These are phyloP conservation scores for Nomada ruficornis DNA, from an alignment of 2,888 invertebrate species.

Conservation along the genomic window DNA sequence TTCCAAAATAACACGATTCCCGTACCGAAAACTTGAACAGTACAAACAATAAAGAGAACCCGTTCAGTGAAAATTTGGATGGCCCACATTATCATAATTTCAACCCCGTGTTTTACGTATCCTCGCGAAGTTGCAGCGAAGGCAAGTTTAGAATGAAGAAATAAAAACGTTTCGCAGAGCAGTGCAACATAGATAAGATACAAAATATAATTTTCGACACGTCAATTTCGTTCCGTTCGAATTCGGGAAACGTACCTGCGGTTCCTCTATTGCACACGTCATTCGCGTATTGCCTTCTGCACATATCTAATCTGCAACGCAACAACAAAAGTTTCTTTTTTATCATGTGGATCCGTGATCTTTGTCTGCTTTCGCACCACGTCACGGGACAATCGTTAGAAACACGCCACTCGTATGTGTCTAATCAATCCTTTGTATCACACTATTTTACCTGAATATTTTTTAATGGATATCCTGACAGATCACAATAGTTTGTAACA, in stretches of 20 bases:
- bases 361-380: slow-evolving; percentile 52
- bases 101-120: background rate
- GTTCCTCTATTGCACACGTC: slow-evolving; percentile 99
- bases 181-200: slow-evolving; percentile 54
- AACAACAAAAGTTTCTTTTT: slow-evolving; percentile 86
- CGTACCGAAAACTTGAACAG: slow-evolving; percentile 5
- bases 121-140: slow-evolving; percentile 7
- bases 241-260: slow-evolving; percentile 91
- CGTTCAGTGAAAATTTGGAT: background rate
- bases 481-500: background rate
- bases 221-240: slow-evolving; percentile 44
- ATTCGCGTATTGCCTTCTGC: slow-evolving; percentile 97
- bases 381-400: slow-evolving; percentile 73
- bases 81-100: background rate
- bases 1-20: background rate
- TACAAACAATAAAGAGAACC: background rate
- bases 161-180: slow-evolving; percentile 44
- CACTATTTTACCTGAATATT: background rate
- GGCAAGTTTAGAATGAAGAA: slow-evolving; percentile 32
- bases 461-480: background rate
- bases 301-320: slow-evolving; percentile 99
- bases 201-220: slow-evolving; percentile 23
- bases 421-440: background rate
- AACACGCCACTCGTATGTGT: slow-evolving; percentile 4
- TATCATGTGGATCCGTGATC: slow-evolving; percentile 75